Evolutionary conservation across 2,113 vertebrate genomes (phyloP).

Genomic region (Oryzias curvinotus): DNA sequence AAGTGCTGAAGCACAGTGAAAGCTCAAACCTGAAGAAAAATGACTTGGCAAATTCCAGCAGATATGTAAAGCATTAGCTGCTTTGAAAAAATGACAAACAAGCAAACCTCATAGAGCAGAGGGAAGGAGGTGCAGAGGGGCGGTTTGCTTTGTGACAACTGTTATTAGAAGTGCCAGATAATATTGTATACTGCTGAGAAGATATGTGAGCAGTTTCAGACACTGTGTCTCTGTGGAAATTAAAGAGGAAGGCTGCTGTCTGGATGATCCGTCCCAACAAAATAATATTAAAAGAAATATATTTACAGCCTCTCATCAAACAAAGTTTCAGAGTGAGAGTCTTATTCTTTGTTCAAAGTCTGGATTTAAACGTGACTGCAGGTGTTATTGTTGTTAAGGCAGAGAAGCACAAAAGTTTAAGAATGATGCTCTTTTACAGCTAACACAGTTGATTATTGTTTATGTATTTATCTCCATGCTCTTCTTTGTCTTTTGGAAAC

Average conservation of each 20-base stretch:
- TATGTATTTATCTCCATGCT: no score
- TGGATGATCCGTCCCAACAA: slow-evolving; percentile 17
- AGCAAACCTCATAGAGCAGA: slow-evolving; percentile 19
- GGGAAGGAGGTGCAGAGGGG: slow-evolving; percentile 8
- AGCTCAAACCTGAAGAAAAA: background rate
- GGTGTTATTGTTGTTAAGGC: background rate
- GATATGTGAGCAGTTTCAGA: slow-evolving; percentile 24
- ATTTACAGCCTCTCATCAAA: background rate
- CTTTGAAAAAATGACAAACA: slow-evolving; percentile 28
- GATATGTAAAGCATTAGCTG: background rate
- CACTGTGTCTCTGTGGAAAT: slow-evolving; percentile 56
- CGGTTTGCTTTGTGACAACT: slow-evolving; percentile 32
- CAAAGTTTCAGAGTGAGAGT: no score
- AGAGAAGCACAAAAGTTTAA: background rate
- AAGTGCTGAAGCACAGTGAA: background rate
- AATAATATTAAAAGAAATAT: slow-evolving; percentile 8
- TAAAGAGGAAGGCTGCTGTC: slow-evolving; percentile 24
- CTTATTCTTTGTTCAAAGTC: no score
- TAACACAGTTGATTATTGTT: no score
- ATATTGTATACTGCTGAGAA: slow-evolving; percentile 16
- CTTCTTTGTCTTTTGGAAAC: no score
- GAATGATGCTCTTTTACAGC: no score
- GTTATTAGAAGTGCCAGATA: slow-evolving; percentile 45
- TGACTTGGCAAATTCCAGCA: slow-evolving; percentile 5
- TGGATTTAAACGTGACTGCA: no score